Percentiles rank a stretch among this genome's conserved stretches.
These are phyloP conservation scores for Pollimyrus isidori DNA, from an alignment of 2,113 vertebrate species.

Conservation along the genomic window DNA sequence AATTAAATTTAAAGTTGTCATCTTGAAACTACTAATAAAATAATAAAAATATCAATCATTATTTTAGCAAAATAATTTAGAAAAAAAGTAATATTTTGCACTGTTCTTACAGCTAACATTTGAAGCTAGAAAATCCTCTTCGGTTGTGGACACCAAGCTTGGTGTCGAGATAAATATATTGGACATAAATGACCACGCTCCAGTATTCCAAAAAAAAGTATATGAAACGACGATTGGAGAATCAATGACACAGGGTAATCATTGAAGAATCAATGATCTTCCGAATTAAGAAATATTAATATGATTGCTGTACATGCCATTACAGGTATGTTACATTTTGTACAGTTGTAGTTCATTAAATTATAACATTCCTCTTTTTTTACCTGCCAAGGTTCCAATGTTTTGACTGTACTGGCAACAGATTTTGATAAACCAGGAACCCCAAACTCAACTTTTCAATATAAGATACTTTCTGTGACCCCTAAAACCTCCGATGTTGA, in stretches of 20 bases:
- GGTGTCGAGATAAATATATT: constrained; percentile 35
- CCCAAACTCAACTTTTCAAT: constrained; percentile 31
- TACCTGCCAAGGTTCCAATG: constrained; percentile 20
- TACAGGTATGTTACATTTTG: not conserved
- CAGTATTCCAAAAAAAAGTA: constrained; percentile 17
- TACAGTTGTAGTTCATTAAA: not conserved
- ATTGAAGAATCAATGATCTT: not conserved
- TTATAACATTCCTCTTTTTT: not conserved
- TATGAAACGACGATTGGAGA: constrained; percentile 29
- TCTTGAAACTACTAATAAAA: not conserved
- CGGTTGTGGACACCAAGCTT: constrained; percentile 21
- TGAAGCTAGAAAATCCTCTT: not conserved
- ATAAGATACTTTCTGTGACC: constrained; percentile 39
- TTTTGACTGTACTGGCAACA: constrained; percentile 24
- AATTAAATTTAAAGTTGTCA: not conserved
- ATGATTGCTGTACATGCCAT: not conserved
- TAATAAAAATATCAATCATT: not conserved
- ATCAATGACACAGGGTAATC: constrained; percentile 41
- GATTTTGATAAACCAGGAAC: constrained; percentile 27
- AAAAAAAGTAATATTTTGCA: not conserved
- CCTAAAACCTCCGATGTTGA: constrained; percentile 39
- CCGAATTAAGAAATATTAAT: not conserved
- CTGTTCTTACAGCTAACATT: constrained; percentile 34
- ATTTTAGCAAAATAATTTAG: not conserved
- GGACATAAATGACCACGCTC: constrained; percentile 47